Evolutionary conservation across 2,888 invertebrate genomes (phyloP).

Genomic region (Ophioninae sp.): DNA sequence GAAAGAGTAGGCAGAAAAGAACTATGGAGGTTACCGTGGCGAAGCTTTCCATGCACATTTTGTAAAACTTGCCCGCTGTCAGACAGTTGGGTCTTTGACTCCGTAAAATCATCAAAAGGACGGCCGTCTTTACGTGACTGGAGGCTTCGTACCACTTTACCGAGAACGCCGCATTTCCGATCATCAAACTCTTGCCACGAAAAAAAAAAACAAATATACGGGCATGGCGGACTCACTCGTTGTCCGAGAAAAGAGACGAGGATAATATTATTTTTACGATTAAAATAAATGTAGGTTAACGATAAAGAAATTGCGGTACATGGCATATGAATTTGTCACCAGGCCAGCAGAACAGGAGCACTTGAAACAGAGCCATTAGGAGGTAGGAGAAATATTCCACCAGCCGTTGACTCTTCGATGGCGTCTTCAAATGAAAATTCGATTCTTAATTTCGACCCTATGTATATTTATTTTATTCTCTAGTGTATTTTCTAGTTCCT

Average conservation of each 20-base stretch:
- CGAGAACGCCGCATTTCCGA: slow-evolving; percentile 67
- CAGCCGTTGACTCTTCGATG: slow-evolving; percentile 63
- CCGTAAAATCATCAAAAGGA: slow-evolving; percentile 68
- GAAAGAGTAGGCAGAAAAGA: neutral
- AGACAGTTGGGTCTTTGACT: slow-evolving; percentile 69
- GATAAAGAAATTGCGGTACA: slow-evolving; percentile 55
- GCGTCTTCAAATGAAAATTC: slow-evolving; percentile 58
- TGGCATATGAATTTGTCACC: slow-evolving; percentile 70
- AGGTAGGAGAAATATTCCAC: slow-evolving; percentile 70
- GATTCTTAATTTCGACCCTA: neutral
- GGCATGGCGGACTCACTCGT: neutral
- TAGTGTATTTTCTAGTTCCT: no score
- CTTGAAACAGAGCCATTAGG: slow-evolving; percentile 73
- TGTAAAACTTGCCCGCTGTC: slow-evolving; percentile 72
- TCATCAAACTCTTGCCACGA: slow-evolving; percentile 66
- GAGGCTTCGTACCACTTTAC: slow-evolving; percentile 69
- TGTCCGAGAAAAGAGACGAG: neutral
- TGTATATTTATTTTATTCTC: neutral
- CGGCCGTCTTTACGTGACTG: slow-evolving; percentile 59
- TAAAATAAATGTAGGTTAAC: neutral
- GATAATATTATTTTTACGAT: neutral
- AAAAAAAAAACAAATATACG: neutral
- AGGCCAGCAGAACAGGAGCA: slow-evolving; percentile 73
- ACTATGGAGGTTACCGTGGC: slow-evolving; percentile 61
- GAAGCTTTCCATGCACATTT: slow-evolving; percentile 72